Base-by-base conservation (phyloP, 1,140 invertebrate genomes). In the Rhopalosiphum padi region DNA sequence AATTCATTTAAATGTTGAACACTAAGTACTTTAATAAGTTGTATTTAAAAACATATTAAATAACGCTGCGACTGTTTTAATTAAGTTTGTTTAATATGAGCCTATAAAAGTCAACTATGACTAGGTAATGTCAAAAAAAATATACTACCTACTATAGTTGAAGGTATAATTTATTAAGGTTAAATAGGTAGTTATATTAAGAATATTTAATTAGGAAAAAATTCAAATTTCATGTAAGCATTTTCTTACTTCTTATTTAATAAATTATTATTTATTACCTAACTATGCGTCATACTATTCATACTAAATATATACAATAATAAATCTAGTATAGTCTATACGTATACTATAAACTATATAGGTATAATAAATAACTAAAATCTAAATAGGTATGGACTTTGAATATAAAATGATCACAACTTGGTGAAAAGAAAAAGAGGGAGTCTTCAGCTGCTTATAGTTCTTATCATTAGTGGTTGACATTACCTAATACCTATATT, bases 1-100 rank as follows among this genome's bases (percentile, higher is more conserved):
- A 11, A 53, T 92, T 77, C 91, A 92, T 92, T 92, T 51, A 82
- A 90, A 90, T 6, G 53, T 18, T 37, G 37, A 89, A 5, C 6
- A 51, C 30, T 4, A 35, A 55, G 9, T 46, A 2, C 41, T 41
- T 41, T 3, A 41, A 3, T 41, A 41, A 41, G 41, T 41, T 41
- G 41, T 41, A 41, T 41, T 37, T 23, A 22, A 35, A 51, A 11
- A 43, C 23, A 30, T 30, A 86, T 35, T 25, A 11, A 23, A 23
- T 46, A 11, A 89, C 8, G 22, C 37, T n/a, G 21, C n/a, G 7
- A 30, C 37, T 37, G 30, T 90, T 51, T 60, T 43, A 15, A 15
- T 53, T 37, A 60, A 30, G 5, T 9, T 30, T 88, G n/a, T 88
- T 43, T 11, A 55, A 55, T 35, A n/a, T n/a, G n/a, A n/a, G 30